Conservation (phyloP, 2,888 invertebrate species). For the Clanis bilineata region DNA sequence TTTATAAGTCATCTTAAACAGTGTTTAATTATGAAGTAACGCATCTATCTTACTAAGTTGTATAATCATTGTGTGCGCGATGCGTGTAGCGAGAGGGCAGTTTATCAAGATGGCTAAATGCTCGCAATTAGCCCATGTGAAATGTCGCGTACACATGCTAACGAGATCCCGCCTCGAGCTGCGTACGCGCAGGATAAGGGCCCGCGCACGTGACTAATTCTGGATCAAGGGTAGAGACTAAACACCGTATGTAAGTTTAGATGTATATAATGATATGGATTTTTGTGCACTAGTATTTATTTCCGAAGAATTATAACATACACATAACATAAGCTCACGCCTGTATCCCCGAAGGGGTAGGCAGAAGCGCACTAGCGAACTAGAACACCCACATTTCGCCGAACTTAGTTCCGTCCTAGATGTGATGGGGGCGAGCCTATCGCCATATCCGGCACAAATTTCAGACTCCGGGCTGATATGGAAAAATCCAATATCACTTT, state of each 20-base stretch:
- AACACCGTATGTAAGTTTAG: not conserved
- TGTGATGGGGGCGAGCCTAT: no score
- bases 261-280: not conserved
- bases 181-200: conserved; percentile 27
- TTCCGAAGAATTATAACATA: not conserved
- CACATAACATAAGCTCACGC: no score
- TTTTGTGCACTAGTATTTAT: not conserved
- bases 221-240: not conserved
- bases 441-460: no score
- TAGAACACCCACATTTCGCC: no score
- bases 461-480: no score
- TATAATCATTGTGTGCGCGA: conserved; percentile 44
- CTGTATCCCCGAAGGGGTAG: no score
- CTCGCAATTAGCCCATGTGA: conserved; percentile 79
- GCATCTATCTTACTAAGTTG: conserved; percentile 17
- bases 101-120: conserved; percentile 80
- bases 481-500: no score
- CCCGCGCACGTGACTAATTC: conserved; percentile 1
- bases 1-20: no score
- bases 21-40: no score
- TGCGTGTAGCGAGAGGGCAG: conserved; percentile 58
- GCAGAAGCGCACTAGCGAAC: no score
- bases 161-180: conserved; percentile 68
- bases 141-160: conserved; percentile 80
- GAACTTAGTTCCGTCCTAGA: no score